A percentile compares a stretch with the other conserved stretches of the same genome.
These are phyloP conservation scores for Panthera tigris DNA, from an alignment of 2,113 vertebrate species.

Conservation along the genomic window DNA sequence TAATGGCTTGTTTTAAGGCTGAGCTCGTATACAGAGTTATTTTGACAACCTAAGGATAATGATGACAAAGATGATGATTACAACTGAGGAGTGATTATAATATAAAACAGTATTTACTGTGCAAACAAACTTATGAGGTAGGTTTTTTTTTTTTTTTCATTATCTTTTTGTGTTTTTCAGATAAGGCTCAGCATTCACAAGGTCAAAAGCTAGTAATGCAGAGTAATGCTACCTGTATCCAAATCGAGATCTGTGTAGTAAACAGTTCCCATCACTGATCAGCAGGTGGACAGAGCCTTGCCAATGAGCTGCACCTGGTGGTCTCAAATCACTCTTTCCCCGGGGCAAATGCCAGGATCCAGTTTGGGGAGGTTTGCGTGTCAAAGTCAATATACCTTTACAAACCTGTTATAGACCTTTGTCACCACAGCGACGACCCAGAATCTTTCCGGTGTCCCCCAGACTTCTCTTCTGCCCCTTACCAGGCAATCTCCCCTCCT, in stretches of 20 bases:
- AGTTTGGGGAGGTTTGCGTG: not conserved
- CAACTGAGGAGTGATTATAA: not conserved
- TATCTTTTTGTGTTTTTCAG: not conserved
- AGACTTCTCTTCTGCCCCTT: not conserved
- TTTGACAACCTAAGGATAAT: not conserved
- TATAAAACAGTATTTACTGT: not conserved
- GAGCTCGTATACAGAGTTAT: not conserved
- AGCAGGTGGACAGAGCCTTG: not conserved
- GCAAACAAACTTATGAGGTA: not conserved
- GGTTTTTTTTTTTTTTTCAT: not conserved
- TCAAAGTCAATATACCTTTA: not conserved
- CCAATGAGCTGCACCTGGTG: not conserved
- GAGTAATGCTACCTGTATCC: too few relatives aligned
- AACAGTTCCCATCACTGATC: not conserved
- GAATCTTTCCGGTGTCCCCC: not conserved
- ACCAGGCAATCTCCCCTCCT: not conserved
- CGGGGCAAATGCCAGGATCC: not conserved
- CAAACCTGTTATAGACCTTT: not conserved
- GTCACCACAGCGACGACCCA: not conserved
- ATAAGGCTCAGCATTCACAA: not conserved
- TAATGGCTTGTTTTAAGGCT: not conserved
- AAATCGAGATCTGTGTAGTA: not conserved
- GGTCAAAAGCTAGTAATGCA: not conserved
- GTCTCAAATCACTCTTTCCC: not conserved
- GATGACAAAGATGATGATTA: not conserved